phyloP scores from a whole-genome alignment of 1,140 invertebrate genomes.

The Tetragonula clypearis region DNA sequence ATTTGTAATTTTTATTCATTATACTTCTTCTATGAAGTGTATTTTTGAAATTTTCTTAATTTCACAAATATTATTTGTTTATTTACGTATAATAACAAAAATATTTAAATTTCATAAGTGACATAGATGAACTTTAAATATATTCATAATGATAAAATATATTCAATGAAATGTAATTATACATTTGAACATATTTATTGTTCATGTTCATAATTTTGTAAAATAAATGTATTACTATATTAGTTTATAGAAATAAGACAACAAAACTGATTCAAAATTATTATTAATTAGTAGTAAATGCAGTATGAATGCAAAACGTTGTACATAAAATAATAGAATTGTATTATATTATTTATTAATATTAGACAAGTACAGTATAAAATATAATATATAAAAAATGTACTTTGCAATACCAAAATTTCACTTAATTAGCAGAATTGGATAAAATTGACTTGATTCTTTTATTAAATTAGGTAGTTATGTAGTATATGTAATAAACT shows the following conservation, averaged over 20 bases:
- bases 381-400: neutral
- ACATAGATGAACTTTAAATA: neutral
- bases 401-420: neutral
- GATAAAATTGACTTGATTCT: neutral
- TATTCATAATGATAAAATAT: neutral
- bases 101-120: neutral
- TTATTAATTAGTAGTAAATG: neutral
- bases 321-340: neutral
- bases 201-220: neutral
- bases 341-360: slow-evolving; percentile 22
- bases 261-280: neutral
- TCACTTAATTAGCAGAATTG: neutral
- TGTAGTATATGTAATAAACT: too few species aligned
- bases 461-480: neutral
- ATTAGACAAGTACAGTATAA: neutral
- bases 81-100: neutral
- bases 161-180: neutral
- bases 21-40: neutral
- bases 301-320: neutral
- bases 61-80: neutral
- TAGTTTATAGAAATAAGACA: neutral
- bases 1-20: neutral
- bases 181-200: neutral
- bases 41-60: neutral
- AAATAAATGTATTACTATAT: neutral